Evolutionary conservation across 2,113 vertebrate species (phyloP).

Genomic region (Melanostigma gelatinosum): DNA sequence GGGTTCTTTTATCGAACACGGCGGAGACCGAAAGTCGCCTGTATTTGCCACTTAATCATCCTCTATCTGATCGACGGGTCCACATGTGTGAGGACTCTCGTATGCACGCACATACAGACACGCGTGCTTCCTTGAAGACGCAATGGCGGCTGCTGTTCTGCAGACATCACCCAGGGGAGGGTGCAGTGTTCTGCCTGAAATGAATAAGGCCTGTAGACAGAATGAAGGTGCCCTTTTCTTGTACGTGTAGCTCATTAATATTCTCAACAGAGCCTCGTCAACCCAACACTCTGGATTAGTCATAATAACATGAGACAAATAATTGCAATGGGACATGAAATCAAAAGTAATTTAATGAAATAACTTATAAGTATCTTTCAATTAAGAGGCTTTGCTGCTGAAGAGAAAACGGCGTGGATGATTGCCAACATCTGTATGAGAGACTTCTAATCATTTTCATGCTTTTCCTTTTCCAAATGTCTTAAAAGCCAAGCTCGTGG

Average conservation of each 20-base stretch:
- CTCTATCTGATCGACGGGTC: constrained; percentile 17
- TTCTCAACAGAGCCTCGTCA: constrained; percentile 48
- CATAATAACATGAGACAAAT: constrained; percentile 48
- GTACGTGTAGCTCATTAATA: constrained; percentile 47
- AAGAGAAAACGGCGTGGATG: constrained; percentile 28
- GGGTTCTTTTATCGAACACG: background rate
- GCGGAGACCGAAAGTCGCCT: constrained; percentile 1
- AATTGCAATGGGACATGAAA: constrained; percentile 45
- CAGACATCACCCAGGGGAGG: constrained; percentile 1
- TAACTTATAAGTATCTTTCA: constrained; percentile 49
- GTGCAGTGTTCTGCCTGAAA: background rate
- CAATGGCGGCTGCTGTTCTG: constrained; percentile 9
- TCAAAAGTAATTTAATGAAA: constrained; percentile 57
- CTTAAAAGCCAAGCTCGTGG: constrained; percentile 1
- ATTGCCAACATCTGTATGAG: constrained; percentile 17
- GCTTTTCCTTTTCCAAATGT: background rate
- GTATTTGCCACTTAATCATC: constrained; percentile 28
- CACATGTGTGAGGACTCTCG: background rate
- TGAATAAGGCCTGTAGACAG: constrained; percentile 20
- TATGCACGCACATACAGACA: background rate
- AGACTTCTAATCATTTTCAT: background rate
- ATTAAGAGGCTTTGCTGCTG: constrained; percentile 17
- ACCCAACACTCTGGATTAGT: constrained; percentile 32
- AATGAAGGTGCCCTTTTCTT: constrained; percentile 43
- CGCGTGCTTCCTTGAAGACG: background rate